Conservation (phyloP, 2,888 invertebrate genomes). For the Cryptocephalus moraei region DNA sequence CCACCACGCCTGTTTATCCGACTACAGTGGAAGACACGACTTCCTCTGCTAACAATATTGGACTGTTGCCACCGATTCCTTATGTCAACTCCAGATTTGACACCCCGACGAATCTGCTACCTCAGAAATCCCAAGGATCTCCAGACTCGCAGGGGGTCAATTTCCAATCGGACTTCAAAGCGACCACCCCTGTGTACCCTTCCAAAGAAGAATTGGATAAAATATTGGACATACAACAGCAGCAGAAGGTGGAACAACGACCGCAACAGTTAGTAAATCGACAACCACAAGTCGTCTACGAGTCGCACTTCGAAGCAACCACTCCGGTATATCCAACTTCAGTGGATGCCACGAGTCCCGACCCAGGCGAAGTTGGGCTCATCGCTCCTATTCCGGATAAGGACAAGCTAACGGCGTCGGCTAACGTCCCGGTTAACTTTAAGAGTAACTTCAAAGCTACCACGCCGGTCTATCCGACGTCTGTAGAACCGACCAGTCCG, state of each 20-base stretch:
- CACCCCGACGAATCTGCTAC: not conserved
- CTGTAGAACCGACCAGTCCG: slow-evolving; percentile 23
- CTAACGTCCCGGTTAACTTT: slow-evolving; percentile 15
- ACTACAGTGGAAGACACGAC: slow-evolving; percentile 16
- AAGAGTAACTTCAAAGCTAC: slow-evolving; percentile 23
- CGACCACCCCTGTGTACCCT: slow-evolving; percentile 25
- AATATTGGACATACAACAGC: not conserved
- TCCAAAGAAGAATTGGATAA: slow-evolving; percentile 11
- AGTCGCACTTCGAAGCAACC: slow-evolving; percentile 22
- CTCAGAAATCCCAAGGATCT: not conserved
- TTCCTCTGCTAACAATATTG: slow-evolving; percentile 9
- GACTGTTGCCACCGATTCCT: slow-evolving; percentile 14
- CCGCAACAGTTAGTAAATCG: not conserved
- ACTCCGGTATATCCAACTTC: slow-evolving; percentile 25
- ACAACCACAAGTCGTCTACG: slow-evolving; percentile 15
- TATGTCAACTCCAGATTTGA: not conserved
- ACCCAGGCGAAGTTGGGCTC: slow-evolving; percentile 20
- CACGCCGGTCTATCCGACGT: slow-evolving; percentile 24
- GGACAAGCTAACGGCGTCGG: not conserved
- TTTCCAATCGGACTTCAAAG: slow-evolving; percentile 19
- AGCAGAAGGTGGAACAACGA: not conserved
- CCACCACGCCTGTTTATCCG: slow-evolving; percentile 26
- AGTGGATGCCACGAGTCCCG: slow-evolving; percentile 22
- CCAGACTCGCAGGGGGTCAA: slow-evolving; percentile 10
- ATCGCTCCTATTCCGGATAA: slow-evolving; percentile 15